Evolutionary conservation across 2,888 invertebrate species (phyloP), one percentile per base, ranked within the genome.

Genomic region (Apodemia duryi): DNA sequence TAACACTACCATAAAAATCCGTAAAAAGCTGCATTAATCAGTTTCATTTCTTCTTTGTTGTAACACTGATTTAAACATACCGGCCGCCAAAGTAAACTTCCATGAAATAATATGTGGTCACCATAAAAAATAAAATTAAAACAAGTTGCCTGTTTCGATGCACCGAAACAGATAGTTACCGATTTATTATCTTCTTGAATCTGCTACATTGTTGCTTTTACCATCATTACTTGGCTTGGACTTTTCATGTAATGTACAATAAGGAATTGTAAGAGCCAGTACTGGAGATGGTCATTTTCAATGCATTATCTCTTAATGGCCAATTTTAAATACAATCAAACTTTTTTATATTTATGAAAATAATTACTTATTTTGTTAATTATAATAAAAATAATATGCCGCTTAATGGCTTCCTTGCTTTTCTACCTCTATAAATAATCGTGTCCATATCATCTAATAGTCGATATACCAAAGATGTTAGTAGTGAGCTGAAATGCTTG

Each of bases 171-270:
- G 77, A 78, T 74, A 77, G 74, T 75, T 75, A 73, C 75, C 79
- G 82, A 81, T 81, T 83, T 80, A 71, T 74, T 72, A 73, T 76
- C 76, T 77, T 77, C 72, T 57, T 32, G 41, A 61, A 65, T 69
- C 71, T 63, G 70, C 71, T 73, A 78, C 79, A 79, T 74, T 79
- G 81, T 81, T 73, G 69, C 72, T 64, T 72, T 76, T 78, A 77
- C 77, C 76, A 71, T 73, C 73, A 74, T 82, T 81, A 79, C 74
- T 71, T 70, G 66, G 74, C 75, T 76, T 76, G 77, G 78, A 29
- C 49, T 46, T 38, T 61, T 32, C 57, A 13, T 57, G 57, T 57
- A 57, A 57, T 57, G 11, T 13, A 49, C 52, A 29, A 57, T 29
- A 6, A 57, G 11, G 11, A 29, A 29, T 13, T 57, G 11, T 11